Evolutionary conservation across 2,888 invertebrate genomes (phyloP).

Genomic region (Atethmia centrago): DNA sequence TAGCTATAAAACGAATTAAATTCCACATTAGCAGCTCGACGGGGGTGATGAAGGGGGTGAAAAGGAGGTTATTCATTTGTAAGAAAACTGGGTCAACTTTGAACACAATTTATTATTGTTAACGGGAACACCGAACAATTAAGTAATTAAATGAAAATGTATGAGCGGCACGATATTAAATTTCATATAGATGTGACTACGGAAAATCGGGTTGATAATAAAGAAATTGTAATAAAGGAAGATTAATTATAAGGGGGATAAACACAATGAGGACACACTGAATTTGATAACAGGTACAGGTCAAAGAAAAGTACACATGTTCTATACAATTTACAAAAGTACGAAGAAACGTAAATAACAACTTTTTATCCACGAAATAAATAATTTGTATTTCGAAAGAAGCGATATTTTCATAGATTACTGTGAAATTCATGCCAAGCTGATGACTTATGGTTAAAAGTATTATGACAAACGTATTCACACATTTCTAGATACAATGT

Average conservation of each 20-base stretch:
- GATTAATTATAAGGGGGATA: neutral
- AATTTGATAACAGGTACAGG: neutral
- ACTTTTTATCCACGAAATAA: conserved; percentile 4
- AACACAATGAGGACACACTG: conserved; percentile 5
- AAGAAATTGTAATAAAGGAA: neutral
- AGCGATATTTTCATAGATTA: conserved; percentile 1
- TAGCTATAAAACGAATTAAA: conserved; percentile 62
- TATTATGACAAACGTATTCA: neutral
- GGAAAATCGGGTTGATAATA: neutral
- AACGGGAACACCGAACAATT: conserved; percentile 52
- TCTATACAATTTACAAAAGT: neutral
- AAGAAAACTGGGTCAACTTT: conserved; percentile 66
- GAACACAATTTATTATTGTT: conserved; percentile 62
- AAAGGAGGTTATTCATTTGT: conserved; percentile 7
- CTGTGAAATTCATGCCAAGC: neutral
- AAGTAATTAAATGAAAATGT: conserved; percentile 50
- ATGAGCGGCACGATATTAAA: conserved; percentile 34
- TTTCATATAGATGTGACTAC: conserved; percentile 23
- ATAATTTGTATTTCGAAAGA: neutral
- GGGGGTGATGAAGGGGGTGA: neutral
- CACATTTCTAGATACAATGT: neutral
- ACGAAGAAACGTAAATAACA: neutral
- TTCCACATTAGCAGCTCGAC: conserved; percentile 62
- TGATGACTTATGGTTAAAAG: neutral
- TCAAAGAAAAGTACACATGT: neutral